A percentile compares a stretch with the other conserved stretches of the same genome.
These are phyloP conservation scores for Eremophila alpestris DNA, from an alignment of 2,797 vertebrate species.

Conservation along the genomic window DNA sequence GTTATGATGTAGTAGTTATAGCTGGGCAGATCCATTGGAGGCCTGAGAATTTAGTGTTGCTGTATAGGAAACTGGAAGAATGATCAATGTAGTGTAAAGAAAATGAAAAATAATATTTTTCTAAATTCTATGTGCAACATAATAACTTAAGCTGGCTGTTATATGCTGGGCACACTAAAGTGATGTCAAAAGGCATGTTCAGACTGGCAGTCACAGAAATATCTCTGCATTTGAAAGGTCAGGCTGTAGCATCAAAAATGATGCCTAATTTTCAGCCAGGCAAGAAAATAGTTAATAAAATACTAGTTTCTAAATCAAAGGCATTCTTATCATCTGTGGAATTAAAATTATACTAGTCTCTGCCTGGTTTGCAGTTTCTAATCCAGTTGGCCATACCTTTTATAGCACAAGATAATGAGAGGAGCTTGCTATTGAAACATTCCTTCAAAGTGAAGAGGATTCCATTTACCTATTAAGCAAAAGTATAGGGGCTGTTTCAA, in stretches of 20 bases:
- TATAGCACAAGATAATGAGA: neutral
- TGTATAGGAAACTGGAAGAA: neutral
- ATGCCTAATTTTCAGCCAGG: neutral
- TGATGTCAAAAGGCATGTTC: neutral
- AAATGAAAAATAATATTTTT: neutral
- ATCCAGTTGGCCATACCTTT: neutral
- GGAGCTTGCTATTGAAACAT: neutral
- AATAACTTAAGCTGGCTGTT: neutral
- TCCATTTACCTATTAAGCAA: neutral
- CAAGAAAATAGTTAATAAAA: neutral
- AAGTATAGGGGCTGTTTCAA: neutral
- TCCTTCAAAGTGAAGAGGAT: neutral
- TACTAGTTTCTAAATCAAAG: neutral
- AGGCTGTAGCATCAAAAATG: neutral
- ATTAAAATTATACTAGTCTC: neutral
- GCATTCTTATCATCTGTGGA: neutral
- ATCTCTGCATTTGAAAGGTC: neutral
- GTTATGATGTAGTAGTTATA: neutral
- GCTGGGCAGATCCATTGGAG: neutral
- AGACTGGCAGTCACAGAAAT: neutral
- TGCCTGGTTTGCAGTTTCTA: neutral
- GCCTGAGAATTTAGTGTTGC: neutral
- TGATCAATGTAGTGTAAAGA: neutral
- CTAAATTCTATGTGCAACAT: neutral
- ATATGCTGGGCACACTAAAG: neutral